Evolutionary conservation across 2,797 vertebrate species (phyloP), one percentile per base, ranked within the genome.

Genomic region (Melanogrammus aeglefinus): DNA sequence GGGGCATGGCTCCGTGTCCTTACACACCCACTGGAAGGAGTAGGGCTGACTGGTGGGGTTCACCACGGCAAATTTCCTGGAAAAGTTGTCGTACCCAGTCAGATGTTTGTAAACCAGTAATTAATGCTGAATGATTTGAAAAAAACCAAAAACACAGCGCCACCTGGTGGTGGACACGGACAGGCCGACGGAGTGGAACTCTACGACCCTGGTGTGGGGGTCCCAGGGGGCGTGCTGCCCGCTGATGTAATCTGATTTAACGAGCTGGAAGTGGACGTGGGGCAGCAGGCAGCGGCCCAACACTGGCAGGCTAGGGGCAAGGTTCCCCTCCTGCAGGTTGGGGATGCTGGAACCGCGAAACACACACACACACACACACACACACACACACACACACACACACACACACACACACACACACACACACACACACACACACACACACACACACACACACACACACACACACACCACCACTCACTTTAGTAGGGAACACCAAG

Each of bases 1-100:
- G 18, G 88, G 84, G 6, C 92, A 74, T 16, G 80, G 81, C 31
- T 79, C 85, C 4, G 36, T 41, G 73, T 95, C 95, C 47, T 96
- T 93, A 88, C 95, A 95, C 80, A 63, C 91, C 97, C 97, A 98
- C 39, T 83, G 90, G 84, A 96, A 97, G 73, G 93, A 93, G 80
- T 95, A 97, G 0, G 85, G n/a, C 7, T 86, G 90, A 69, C 78
- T 90, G 76, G 96, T 98, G 7, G 96, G 96, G 90, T 99, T 99
- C 85, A 96, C 57, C 75, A 96, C 91, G 31, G 76, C 88, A 75
- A 99, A 97, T 75, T 86, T 88, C 89, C 97, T 99, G 89, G 16
- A 72, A 21, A 75, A 57, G 47, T 57, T 57, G 21, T 57, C 3
- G 47, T 57, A 12, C 18, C 47, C 16, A 1, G 47, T 21, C 6